Evolutionary conservation across 2,113 vertebrate species (phyloP), one percentile per base, ranked within the genome.

Genomic region (Clupea harengus): DNA sequence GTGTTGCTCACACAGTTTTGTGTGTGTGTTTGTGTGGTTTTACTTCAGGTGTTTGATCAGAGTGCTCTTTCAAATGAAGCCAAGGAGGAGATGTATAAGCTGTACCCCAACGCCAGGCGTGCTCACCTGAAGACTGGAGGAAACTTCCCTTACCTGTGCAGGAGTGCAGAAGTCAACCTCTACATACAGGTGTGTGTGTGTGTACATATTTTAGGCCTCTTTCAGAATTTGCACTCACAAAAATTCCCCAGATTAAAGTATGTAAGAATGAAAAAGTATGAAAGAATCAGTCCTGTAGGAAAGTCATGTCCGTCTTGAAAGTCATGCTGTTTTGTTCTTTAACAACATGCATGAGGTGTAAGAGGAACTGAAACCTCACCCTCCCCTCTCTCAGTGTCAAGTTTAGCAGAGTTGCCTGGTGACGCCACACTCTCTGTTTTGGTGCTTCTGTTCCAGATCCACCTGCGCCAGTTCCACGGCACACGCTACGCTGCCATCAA

Each of bases 121-220:
- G 98, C 98, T 83, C 98, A 99, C 72, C 96, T 99, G n/a, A 99
- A 99, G 93, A 99, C 98, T 0, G 98, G 98, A 82, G 98, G 98
- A 82, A 99, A 99, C 90, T 99, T 99, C 88, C 98, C 98, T 0
- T 99, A 99, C 83, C 95, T 99, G 88, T 99, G 97, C 93, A 92
- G 98, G 91, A 99, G 98, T 1, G 97, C 98, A 0, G 98, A 99
- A 87, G 98, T 99, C 91, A 99, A 99, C 86, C 96, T 99, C 1
- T 99, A 99, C 82, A 96, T 99, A 84, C 98, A 99, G 91, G 98
- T 99, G 87, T 91, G 95, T 88, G 64, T 28, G 64, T 67, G 64
- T 67, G 64, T 32, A 11, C 10, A 7, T 72, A 8, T 72, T 25
- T 11, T 72, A 22, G 5, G 17, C 52, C 52, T 54, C 15, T 54